These are phyloP conservation scores for Mamestra brassicae DNA, from an alignment of 2,888 invertebrate genomes.

Conservation along the genomic window DNA sequence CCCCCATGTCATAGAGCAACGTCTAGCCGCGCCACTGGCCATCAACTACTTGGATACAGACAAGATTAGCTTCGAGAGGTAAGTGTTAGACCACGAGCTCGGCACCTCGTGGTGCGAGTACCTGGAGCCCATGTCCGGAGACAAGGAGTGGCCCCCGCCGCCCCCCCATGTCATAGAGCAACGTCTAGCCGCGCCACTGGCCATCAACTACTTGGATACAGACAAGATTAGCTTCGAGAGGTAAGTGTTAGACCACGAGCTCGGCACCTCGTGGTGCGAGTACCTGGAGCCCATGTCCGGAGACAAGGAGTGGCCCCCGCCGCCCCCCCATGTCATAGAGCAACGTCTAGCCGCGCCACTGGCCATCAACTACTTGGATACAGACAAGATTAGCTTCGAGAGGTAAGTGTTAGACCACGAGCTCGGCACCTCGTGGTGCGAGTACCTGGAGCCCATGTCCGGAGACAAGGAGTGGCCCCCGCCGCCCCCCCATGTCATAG, in stretches of 20 bases:
- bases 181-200: constrained; percentile 96
- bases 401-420: constrained; percentile 93
- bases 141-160: constrained; percentile 74
- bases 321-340: constrained; percentile 91
- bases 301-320: constrained; percentile 74
- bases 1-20: constrained; percentile 93
- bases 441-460: constrained; percentile 88
- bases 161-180: constrained; percentile 92
- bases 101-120: constrained; percentile 95
- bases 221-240: constrained; percentile 93
- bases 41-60: constrained; percentile 99
- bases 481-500: constrained; percentile 91
- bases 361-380: constrained; percentile 98
- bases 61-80: constrained; percentile 90
- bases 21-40: constrained; percentile 97
- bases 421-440: constrained; percentile 95
- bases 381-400: constrained; percentile 99
- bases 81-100: constrained; percentile 95
- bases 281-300: constrained; percentile 82
- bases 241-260: constrained; percentile 94
- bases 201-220: constrained; percentile 98
- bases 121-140: constrained; percentile 81
- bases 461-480: constrained; percentile 72
- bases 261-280: constrained; percentile 96
- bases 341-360: constrained; percentile 97